Conservation (phyloP, 1,140 invertebrate species). For the Sitodiplosis mosellana region DNA sequence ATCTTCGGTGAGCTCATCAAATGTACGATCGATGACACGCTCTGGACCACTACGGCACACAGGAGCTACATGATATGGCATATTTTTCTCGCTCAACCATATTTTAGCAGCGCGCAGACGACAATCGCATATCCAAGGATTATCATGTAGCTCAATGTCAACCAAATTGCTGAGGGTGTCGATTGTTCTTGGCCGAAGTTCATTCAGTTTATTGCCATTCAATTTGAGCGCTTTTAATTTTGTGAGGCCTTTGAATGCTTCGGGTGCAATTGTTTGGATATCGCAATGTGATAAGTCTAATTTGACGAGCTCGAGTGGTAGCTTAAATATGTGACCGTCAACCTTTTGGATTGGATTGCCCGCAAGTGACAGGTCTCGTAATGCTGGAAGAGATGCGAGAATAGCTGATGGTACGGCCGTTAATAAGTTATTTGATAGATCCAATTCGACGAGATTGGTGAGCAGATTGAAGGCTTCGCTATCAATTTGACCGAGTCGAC, state of each 20-base stretch:
- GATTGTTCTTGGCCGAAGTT: conserved; percentile 48
- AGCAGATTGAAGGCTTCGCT: conserved; percentile 60
- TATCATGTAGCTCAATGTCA: conserved; percentile 73
- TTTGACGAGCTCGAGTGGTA: conserved; percentile 60
- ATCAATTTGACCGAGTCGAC: conserved; percentile 70
- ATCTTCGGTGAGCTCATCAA: conserved; percentile 55
- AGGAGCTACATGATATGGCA: conserved; percentile 59
- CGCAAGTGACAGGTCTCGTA: conserved; percentile 59
- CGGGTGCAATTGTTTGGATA: conserved; percentile 50
- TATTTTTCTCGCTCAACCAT: conserved; percentile 67
- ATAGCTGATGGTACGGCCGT: conserved; percentile 56
- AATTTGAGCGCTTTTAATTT: conserved; percentile 63
- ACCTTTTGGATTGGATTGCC: conserved; percentile 67
- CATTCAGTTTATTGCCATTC: conserved; percentile 59
- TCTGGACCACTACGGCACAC: conserved; percentile 49
- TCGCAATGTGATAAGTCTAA: conserved; percentile 69
- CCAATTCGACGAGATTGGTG: conserved; percentile 74
- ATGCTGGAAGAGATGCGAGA: conserved; percentile 54
- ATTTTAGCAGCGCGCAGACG: conserved; percentile 59
- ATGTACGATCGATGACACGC: conserved; percentile 42
- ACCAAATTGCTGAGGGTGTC: conserved; percentile 53
- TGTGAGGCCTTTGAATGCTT: conserved; percentile 59
- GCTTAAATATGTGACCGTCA: conserved; percentile 50
- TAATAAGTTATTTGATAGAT: conserved; percentile 66
- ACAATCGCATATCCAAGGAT: conserved; percentile 84